Evolutionary conservation across 2,888 invertebrate genomes (phyloP).

Genomic region (Trachelus stipa): DNA sequence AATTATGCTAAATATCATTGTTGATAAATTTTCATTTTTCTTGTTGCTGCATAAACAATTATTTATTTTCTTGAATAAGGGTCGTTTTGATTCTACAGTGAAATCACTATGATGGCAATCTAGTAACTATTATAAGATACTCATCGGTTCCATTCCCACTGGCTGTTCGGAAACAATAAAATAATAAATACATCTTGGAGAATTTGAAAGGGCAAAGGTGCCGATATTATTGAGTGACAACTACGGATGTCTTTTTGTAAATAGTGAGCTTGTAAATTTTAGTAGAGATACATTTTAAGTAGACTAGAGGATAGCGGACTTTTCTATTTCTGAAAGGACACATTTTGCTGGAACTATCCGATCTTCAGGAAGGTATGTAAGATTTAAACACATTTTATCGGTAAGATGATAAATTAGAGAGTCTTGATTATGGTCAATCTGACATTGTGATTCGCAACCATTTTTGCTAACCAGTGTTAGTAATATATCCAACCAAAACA

Average conservation of each 20-base stretch:
- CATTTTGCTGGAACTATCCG: not conserved
- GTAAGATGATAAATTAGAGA: conserved; percentile 16
- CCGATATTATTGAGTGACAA: conserved; percentile 13
- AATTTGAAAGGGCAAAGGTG: conserved; percentile 29
- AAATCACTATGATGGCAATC: not conserved
- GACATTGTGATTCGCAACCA: not conserved
- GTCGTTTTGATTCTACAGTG: not conserved
- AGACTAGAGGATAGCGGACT: not conserved
- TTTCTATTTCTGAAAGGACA: not conserved
- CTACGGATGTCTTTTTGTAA: not conserved
- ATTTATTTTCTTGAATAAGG: not conserved
- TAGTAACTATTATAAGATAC: not conserved
- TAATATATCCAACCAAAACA: not conserved
- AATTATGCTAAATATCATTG: not conserved
- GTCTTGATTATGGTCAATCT: not conserved
- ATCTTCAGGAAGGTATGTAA: conserved; percentile 9
- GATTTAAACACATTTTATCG: conserved; percentile 20
- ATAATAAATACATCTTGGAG: conserved; percentile 29
- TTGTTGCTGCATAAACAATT: not conserved
- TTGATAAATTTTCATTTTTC: not conserved
- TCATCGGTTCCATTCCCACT: conserved; percentile 2
- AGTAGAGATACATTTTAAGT: not conserved
- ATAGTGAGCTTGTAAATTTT: not conserved
- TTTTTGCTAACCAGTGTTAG: not conserved
- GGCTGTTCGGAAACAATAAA: conserved; percentile 23